Base-by-base conservation (phyloP, 2,888 invertebrate genomes). In the Nysson spinosus region DNA sequence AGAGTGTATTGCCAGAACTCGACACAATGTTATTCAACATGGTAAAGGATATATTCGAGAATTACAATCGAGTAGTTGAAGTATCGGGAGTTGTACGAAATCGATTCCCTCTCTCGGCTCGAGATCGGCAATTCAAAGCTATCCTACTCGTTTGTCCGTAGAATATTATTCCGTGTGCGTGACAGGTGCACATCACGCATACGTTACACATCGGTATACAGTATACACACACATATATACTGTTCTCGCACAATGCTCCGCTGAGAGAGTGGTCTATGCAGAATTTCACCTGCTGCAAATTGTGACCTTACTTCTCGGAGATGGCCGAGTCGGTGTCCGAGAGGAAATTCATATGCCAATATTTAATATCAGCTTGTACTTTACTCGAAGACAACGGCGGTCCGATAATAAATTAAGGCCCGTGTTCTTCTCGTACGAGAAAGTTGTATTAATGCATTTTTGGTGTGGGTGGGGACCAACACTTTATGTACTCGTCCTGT, bases 111-210 rank as follows among this genome's bases (percentile, higher is more conserved):
- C 22, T 46, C 50, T n/a, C n/a, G n/a, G n/a, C n/a, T n/a, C n/a
- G n/a, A 56, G 34, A 16, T 68, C 19, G 37, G 9, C 47, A 20
- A 17, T 50, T 39, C 26, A 42, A 55, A 50, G 55, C 63, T 63
- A 67, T 60, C 22, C 35, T 39, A 6, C n/a, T n/a, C 30, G 14
- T 39, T 46, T 22, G 46, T 16, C 42, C 50, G 39, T 60, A 32
- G 61, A 47, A 63, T 69, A 61, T 61, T 57, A 56, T 58, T 74
- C 24, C 58, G 40, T 42, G 65, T 30, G 37, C 16, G 37, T 55
- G 77, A 77, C 78, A 78, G 77, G 69, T 78, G 78, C 32, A 47
- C 60, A 61, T 64, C 58, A 35, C 28, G 28, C n/a, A 32, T 52
- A 50, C 67, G 43, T 65, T 66, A 40, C 49, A 20, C 19, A 49